Conservation (phyloP, 2,888 invertebrate genomes). For the Limenitis camilla region DNA sequence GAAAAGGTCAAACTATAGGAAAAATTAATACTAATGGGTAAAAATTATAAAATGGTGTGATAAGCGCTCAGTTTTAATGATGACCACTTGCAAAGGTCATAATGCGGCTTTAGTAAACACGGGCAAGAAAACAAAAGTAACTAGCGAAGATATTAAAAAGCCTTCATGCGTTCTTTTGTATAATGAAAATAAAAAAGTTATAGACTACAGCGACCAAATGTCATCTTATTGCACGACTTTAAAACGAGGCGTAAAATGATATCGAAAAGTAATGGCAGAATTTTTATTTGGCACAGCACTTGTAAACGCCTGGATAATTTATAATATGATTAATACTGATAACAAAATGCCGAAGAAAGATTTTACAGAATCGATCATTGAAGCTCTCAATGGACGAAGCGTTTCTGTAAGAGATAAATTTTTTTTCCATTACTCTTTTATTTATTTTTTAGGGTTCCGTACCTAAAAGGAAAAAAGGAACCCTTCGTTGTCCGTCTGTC, state of each 20-base stretch:
- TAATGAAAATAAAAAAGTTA: slow-evolving; percentile 11
- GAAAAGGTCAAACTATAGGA: slow-evolving; percentile 28
- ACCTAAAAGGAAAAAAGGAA: not conserved
- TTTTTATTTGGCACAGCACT: slow-evolving; percentile 17
- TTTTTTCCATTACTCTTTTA: not conserved
- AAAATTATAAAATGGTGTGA: slow-evolving; percentile 28
- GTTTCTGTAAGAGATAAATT: slow-evolving; percentile 5
- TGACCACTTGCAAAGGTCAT: slow-evolving; percentile 13
- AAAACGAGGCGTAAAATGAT: slow-evolving; percentile 8
- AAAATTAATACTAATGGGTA: slow-evolving; percentile 28
- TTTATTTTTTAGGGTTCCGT: not conserved
- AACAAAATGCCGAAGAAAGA: no score
- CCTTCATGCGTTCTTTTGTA: slow-evolving; percentile 3
- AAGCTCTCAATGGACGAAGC: slow-evolving; percentile 12
- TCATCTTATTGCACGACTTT: slow-evolving; percentile 6
- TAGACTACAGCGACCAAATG: slow-evolving; percentile 9
- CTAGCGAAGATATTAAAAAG: slow-evolving; percentile 12
- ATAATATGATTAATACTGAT: no score
- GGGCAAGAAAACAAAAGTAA: slow-evolving; percentile 6
- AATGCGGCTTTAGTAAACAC: slow-evolving; percentile 8
- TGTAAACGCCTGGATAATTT: slow-evolving; percentile 18
- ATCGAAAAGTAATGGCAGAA: slow-evolving; percentile 17
- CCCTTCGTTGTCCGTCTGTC: no score
- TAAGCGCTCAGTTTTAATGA: slow-evolving; percentile 23
- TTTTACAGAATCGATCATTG: slow-evolving; percentile 18